Percentiles rank a stretch among this genome's conserved stretches.
Conservation (phyloP, 2,797 vertebrate species). For the Streptopelia turtur region DNA sequence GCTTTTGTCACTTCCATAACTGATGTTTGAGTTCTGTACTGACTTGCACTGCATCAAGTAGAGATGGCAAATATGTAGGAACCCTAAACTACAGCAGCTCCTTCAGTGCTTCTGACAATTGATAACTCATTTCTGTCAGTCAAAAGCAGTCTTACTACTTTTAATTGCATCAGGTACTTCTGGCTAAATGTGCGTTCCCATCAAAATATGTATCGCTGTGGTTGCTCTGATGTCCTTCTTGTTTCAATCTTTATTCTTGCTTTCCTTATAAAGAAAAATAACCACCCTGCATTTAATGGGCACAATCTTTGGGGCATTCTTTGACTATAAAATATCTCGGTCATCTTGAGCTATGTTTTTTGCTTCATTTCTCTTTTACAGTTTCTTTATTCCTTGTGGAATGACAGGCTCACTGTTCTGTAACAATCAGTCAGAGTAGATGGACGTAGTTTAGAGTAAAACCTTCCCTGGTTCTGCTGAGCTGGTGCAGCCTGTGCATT, state of each 20-base stretch:
- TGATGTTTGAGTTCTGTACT: background rate
- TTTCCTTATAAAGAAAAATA: background rate
- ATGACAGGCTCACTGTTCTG: background rate
- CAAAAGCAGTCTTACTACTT: background rate
- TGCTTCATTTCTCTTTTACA: background rate
- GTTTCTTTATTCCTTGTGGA: background rate
- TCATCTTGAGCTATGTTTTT: background rate
- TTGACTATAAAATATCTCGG: background rate
- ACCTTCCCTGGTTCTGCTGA: background rate
- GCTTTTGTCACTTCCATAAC: background rate
- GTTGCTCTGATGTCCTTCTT: background rate
- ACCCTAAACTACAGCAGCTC: background rate
- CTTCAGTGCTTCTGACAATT: background rate
- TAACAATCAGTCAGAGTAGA: background rate
- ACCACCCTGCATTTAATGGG: background rate
- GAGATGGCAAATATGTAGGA: background rate
- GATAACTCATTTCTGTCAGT: background rate
- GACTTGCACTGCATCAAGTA: background rate
- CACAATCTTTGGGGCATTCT: background rate
- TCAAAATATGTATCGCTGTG: background rate
- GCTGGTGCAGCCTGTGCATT: background rate
- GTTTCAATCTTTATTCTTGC: background rate
- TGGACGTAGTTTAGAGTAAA: background rate
- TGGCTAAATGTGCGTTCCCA: background rate
- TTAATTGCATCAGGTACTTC: background rate